Percentiles rank a stretch among this genome's conserved stretches.
These are phyloP conservation scores for Caenorhabditis elegans DNA, from an alignment of 1,140 invertebrate species.

Conservation along the genomic window WBcel235 BX284603.4:7921001-7921500, in stretches of 20 bases:
- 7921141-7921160: slow-evolving; percentile 22
- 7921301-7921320: too few relatives aligned
- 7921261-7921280: slow-evolving; percentile 30
- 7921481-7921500: not conserved
- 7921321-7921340: too few relatives aligned
- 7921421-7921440: too few relatives aligned
- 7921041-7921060: too few relatives aligned
- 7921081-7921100: slow-evolving; percentile 1
- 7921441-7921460: too few relatives aligned
- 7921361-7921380: too few relatives aligned
- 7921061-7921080: not conserved
- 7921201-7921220: slow-evolving; percentile 29
- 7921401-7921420: too few relatives aligned
- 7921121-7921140: not conserved
- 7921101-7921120: slow-evolving; percentile 14
- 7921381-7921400: too few relatives aligned
- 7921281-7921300: too few relatives aligned
- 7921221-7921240: slow-evolving; percentile 36
- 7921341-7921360: too few relatives aligned
- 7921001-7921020: too few relatives aligned
- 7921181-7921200: slow-evolving; percentile 33
- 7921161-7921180: slow-evolving; percentile 41
- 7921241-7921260: slow-evolving; percentile 36
- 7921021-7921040: too few relatives aligned
- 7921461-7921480: not conserved